phyloP scores from a whole-genome alignment of 2,113 vertebrate species.

The Bufo gargarizans region DNA sequence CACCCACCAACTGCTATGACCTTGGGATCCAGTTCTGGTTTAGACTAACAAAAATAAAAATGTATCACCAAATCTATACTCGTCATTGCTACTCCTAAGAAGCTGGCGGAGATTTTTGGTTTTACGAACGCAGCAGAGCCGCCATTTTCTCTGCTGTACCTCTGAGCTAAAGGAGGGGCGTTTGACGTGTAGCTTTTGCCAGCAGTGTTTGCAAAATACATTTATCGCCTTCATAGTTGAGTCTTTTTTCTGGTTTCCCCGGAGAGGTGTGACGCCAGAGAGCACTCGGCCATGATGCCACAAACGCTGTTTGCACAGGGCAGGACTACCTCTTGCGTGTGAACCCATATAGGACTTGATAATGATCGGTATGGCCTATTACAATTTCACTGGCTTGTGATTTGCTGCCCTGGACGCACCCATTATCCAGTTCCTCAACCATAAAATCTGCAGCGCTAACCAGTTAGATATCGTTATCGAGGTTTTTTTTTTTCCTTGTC shows the following conservation, averaged over 20 bases:
- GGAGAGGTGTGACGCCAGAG: conserved; percentile 54
- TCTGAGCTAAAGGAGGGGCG: no score
- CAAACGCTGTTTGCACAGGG: conserved; percentile 68
- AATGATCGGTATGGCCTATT: conserved; percentile 71
- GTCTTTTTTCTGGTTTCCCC: not conserved
- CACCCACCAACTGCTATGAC: no score
- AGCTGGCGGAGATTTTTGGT: no score
- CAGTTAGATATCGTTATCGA: conserved; percentile 73
- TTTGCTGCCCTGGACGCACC: conserved; percentile 76
- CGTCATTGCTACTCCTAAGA: no score
- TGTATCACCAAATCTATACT: no score
- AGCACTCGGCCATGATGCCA: conserved; percentile 15
- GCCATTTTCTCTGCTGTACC: no score
- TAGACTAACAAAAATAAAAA: no score
- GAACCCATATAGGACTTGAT: conserved; percentile 68
- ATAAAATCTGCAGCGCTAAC: conserved; percentile 76
- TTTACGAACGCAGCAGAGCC: no score
- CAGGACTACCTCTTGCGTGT: conserved; percentile 69
- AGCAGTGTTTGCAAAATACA: not conserved
- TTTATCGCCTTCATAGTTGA: not conserved
- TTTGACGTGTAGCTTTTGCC: not conserved
- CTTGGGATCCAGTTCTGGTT: no score
- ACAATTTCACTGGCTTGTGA: conserved; percentile 77
- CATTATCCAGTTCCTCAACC: conserved; percentile 82
- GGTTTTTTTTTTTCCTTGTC: conserved; percentile 61